phyloP scores from a whole-genome alignment of 2,797 vertebrate genomes.

The Spheniscus humboldti region DNA sequence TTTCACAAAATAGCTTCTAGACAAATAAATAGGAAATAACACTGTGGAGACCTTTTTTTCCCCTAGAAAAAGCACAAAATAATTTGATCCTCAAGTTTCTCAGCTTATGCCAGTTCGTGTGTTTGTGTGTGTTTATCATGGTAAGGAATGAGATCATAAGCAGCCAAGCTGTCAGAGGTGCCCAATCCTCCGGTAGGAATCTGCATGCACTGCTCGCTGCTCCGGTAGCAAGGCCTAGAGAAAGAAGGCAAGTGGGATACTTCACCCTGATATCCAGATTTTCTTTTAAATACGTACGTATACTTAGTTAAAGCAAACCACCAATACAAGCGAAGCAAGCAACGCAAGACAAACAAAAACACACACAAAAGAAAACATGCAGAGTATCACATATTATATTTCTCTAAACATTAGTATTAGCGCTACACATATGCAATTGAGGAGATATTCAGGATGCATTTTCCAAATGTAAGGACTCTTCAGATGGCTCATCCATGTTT shows the following conservation, averaged over 20 bases:
- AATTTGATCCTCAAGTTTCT: constrained; percentile 54
- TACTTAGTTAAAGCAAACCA: constrained; percentile 21
- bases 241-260: constrained; percentile 86
- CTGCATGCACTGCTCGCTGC: constrained; percentile 87
- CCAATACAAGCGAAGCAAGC: constrained; percentile 14
- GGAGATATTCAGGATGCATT: background rate
- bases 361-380: background rate
- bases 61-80: background rate
- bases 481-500: background rate
- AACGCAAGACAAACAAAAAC: background rate
- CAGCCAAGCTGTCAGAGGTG: constrained; percentile 83
- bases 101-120: constrained; percentile 56
- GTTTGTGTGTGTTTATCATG: constrained; percentile 56
- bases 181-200: constrained; percentile 91
- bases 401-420: background rate
- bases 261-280: constrained; percentile 78
- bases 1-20: constrained; percentile 51
- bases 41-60: background rate
- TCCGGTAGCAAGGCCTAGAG: constrained; percentile 86
- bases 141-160: constrained; percentile 67
- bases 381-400: background rate
- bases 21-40: constrained; percentile 68
- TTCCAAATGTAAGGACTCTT: background rate
- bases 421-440: too few species aligned
- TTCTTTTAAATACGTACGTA: background rate